Evolutionary conservation across 2,797 vertebrate genomes (phyloP).

Genomic region (Diglossa cyanea): DNA sequence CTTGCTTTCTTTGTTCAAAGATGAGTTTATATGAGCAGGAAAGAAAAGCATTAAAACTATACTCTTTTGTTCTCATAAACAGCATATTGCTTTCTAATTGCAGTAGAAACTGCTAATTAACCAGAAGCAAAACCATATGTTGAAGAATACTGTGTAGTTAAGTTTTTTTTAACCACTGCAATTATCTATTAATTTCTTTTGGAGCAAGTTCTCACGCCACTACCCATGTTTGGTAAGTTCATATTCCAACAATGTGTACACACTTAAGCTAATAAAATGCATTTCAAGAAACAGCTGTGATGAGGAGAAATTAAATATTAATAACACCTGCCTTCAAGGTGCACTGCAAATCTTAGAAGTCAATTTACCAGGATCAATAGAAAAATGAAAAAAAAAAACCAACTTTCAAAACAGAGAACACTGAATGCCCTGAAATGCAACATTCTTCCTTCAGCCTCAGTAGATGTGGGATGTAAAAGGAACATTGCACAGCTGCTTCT

Average conservation of each 20-base stretch:
- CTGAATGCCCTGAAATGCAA: not conserved
- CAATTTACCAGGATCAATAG: not conserved
- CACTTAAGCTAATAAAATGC: not conserved
- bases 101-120: conserved; percentile 12
- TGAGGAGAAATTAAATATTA: not conserved
- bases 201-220: not conserved
- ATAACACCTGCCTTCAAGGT: not conserved
- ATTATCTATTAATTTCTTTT: not conserved
- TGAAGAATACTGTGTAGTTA: not conserved
- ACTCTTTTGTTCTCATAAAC: not conserved
- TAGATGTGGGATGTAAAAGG: not conserved
- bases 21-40: not conserved
- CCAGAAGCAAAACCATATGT: conserved; percentile 1
- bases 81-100: not conserved
- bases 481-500: not conserved
- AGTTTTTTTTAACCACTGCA: not conserved
- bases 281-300: not conserved
- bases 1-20: not conserved
- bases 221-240: not conserved
- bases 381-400: not conserved
- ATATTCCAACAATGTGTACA: not conserved
- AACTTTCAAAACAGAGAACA: not conserved
- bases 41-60: not conserved
- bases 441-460: not conserved
- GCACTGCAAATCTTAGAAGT: not conserved